These are phyloP conservation scores for Amblyopsis rosae DNA, from an alignment of 2,113 vertebrate species.

Conservation along the genomic window DNA sequence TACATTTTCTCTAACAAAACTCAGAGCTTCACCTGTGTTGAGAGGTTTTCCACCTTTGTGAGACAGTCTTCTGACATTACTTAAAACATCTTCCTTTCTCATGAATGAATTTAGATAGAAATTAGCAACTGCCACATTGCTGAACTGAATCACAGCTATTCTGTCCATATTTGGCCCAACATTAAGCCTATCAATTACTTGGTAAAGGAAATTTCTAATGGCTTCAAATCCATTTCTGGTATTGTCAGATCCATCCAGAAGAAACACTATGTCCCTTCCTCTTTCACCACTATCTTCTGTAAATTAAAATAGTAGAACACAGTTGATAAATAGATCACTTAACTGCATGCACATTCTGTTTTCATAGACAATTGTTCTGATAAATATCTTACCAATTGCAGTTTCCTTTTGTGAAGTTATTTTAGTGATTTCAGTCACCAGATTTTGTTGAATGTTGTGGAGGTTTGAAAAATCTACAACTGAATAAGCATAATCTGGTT, in stretches of 20 bases:
- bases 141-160: conserved; percentile 61
- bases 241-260: conserved; percentile 71
- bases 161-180: conserved; percentile 49
- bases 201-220: conserved; percentile 52
- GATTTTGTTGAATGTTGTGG: conserved; percentile 47
- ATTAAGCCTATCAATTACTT: conserved; percentile 50
- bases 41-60: conserved; percentile 56
- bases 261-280: conserved; percentile 68
- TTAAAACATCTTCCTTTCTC: conserved; percentile 48
- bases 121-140: conserved; percentile 49
- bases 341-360: not conserved
- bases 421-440: conserved; percentile 49
- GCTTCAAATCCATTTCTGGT: conserved; percentile 56
- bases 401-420: conserved; percentile 29
- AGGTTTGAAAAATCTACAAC: conserved; percentile 67
- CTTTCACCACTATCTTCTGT: conserved; percentile 25
- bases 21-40: conserved; percentile 55
- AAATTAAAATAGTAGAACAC: conserved; percentile 5
- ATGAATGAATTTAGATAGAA: conserved; percentile 62
- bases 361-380: not conserved
- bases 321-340: not conserved
- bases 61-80: conserved; percentile 42
- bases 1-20: conserved; percentile 51
- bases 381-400: conserved; percentile 53
- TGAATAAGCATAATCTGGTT: conserved; percentile 52